Conservation (phyloP, 2,113 vertebrate species). For the Ammodytes dubius region DNA sequence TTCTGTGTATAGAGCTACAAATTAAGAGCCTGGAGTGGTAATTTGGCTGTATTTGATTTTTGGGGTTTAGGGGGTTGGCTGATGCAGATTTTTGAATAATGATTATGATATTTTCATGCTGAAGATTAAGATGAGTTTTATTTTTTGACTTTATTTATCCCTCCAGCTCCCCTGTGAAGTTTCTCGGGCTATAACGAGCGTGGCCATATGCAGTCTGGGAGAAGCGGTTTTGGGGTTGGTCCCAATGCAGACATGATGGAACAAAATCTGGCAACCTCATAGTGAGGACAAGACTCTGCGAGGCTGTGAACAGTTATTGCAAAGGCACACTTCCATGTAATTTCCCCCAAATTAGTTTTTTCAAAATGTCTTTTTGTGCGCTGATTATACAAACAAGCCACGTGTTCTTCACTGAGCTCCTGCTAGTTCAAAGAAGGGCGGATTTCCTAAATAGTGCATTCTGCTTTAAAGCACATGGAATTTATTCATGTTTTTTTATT, state of each 20-base stretch:
- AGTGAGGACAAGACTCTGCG: not conserved
- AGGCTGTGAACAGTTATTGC: not conserved
- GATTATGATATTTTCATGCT: not conserved
- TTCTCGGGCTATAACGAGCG: not conserved
- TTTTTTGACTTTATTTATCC: not conserved
- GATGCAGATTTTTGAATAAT: not conserved
- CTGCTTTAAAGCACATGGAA: not conserved
- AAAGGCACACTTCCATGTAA: not conserved
- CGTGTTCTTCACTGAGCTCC: too few relatives aligned
- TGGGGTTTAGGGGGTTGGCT: not conserved
- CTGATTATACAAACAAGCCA: too few relatives aligned
- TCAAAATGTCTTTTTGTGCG: too few relatives aligned
- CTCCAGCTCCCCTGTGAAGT: not conserved
- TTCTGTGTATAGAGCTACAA: not conserved
- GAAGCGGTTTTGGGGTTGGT: not conserved
- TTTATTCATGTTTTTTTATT: too few relatives aligned
- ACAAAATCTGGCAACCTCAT: not conserved
- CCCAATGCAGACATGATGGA: not conserved
- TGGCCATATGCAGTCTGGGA: too few relatives aligned
- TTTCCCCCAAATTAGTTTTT: not conserved
- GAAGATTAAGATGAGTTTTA: not conserved
- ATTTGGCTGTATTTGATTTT: not conserved
- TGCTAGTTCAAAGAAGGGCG: not conserved
- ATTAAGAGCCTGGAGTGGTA: not conserved
- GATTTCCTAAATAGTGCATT: not conserved